Percentiles rank a stretch among this genome's conserved stretches.
Evolutionary conservation across 2,888 invertebrate species (phyloP).

Genomic region (Rhagonycha fulva): DNA sequence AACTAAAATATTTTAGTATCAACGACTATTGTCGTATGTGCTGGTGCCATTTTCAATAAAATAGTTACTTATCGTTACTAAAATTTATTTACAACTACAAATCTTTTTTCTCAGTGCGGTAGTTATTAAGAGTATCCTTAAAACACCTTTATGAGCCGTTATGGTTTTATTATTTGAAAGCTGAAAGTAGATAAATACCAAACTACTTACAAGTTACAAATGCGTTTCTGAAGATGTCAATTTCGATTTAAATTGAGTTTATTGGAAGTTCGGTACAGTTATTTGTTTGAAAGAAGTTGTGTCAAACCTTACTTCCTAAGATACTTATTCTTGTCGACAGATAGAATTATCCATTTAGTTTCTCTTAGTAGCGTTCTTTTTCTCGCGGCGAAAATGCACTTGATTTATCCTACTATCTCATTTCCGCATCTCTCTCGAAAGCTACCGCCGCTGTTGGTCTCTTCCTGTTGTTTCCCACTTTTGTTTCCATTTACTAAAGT

Average conservation of each 20-base stretch:
- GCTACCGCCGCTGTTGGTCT: conserved; percentile 36
- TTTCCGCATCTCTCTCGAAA: conserved; percentile 38
- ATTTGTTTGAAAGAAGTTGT: conserved; percentile 22
- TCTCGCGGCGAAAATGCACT: conserved; percentile 36
- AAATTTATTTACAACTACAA: too few relatives aligned
- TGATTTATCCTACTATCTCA: conserved; percentile 41
- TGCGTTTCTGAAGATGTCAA: conserved; percentile 11
- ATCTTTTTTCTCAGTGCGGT: too few relatives aligned
- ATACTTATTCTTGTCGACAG: conserved; percentile 36
- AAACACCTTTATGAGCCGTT: neutral
- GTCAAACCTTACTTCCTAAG: conserved; percentile 29
- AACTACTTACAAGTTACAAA: neutral
- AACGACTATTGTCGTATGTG: too few relatives aligned
- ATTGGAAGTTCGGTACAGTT: conserved; percentile 15
- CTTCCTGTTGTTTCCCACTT: conserved; percentile 34
- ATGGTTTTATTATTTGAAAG: neutral
- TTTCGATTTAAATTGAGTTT: conserved; percentile 13
- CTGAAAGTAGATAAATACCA: conserved; percentile 12
- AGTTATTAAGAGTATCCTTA: neutral
- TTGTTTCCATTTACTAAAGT: conserved; percentile 33
- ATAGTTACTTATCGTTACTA: too few relatives aligned
- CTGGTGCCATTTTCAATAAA: too few relatives aligned
- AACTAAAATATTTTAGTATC: too few relatives aligned
- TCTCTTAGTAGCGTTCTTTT: conserved; percentile 36
- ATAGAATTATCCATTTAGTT: conserved; percentile 41